Percentiles rank a stretch among this genome's conserved stretches.
These are phyloP conservation scores for Gorsachius magnificus DNA, from an alignment of 2,797 vertebrate genomes.

Conservation along the genomic window DNA sequence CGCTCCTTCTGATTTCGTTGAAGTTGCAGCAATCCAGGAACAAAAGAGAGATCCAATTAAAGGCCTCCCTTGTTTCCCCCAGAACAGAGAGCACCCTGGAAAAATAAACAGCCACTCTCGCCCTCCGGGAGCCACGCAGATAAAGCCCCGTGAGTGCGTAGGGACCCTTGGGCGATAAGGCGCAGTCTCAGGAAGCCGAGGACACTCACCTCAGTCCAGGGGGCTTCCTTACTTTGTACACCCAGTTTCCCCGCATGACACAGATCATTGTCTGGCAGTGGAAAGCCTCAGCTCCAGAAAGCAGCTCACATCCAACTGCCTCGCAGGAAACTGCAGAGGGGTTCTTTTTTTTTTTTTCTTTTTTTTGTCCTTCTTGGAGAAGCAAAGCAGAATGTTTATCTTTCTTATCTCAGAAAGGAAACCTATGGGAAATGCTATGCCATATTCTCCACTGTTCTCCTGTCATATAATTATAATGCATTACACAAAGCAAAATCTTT, in stretches of 20 bases:
- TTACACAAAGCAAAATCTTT: conserved; percentile 43
- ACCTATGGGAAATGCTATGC: conserved; percentile 81
- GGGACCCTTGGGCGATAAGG: conserved; percentile 28
- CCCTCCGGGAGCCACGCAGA: conserved; percentile 28
- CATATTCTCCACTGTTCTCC: conserved; percentile 65
- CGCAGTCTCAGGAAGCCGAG: conserved; percentile 42
- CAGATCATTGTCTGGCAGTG: conserved; percentile 73
- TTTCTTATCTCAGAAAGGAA: conserved; percentile 84
- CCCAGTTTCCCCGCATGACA: conserved; percentile 62
- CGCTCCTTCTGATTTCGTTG: not conserved
- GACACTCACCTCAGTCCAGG: conserved; percentile 50
- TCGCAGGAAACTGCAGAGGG: conserved; percentile 63
- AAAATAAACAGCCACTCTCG: conserved; percentile 77
- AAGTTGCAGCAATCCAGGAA: conserved; percentile 46
- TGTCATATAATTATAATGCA: conserved; percentile 81
- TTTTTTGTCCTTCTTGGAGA: not conserved
- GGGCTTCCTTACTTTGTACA: conserved; percentile 82
- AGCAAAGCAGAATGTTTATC: conserved; percentile 72
- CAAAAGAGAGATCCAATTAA: conserved; percentile 71
- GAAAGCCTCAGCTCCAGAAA: conserved; percentile 53
- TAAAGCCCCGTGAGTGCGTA: conserved; percentile 14
- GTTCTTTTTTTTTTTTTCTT: not conserved
- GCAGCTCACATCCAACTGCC: conserved; percentile 29
- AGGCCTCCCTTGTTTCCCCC: conserved; percentile 68
- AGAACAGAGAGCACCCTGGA: conserved; percentile 63